phyloP scores from a whole-genome alignment of 1,140 invertebrate genomes.

The Branchinecta lindahli region DNA sequence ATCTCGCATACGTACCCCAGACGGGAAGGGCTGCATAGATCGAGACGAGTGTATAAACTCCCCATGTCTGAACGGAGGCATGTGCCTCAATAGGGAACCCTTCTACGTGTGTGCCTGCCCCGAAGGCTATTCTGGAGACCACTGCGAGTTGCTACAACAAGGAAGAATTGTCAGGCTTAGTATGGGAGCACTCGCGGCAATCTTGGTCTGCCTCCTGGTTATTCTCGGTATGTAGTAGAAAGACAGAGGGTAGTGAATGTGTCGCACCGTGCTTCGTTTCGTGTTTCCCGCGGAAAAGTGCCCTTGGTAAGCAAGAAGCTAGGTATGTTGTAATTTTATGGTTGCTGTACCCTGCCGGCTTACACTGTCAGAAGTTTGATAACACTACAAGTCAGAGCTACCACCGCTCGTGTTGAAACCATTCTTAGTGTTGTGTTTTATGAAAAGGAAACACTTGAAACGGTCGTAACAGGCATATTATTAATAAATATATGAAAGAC shows the following conservation, averaged over 20 bases:
- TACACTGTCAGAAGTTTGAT: too few relatives aligned
- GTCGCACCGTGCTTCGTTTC: neutral
- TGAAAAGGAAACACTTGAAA: too few relatives aligned
- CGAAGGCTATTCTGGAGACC: slow-evolving; percentile 78
- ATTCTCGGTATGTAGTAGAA: slow-evolving; percentile 65
- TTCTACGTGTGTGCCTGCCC: slow-evolving; percentile 51
- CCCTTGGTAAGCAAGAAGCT: neutral
- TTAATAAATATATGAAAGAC: too few relatives aligned
- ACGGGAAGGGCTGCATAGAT: slow-evolving; percentile 78
- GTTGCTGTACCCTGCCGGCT: neutral
- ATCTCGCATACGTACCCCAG: slow-evolving; percentile 67
- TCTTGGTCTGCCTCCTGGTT: slow-evolving; percentile 80
- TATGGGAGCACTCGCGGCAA: slow-evolving; percentile 81
- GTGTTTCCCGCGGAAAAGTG: neutral
- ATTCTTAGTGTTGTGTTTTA: too few relatives aligned
- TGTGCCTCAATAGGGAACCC: slow-evolving; percentile 74
- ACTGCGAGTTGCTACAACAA: slow-evolving; percentile 82
- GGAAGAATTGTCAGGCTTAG: slow-evolving; percentile 79
- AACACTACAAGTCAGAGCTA: too few relatives aligned
- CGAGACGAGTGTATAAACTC: slow-evolving; percentile 84
- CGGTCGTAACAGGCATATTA: too few relatives aligned
- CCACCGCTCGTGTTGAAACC: too few relatives aligned
- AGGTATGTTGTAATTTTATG: neutral
- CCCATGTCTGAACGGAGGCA: slow-evolving; percentile 76
- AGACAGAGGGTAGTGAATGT: neutral